Percentiles rank a stretch among this genome's conserved stretches.
These are phyloP conservation scores for Oscheius sp. DNA, from an alignment of 2,888 invertebrate genomes.

Conservation along the genomic window DNA sequence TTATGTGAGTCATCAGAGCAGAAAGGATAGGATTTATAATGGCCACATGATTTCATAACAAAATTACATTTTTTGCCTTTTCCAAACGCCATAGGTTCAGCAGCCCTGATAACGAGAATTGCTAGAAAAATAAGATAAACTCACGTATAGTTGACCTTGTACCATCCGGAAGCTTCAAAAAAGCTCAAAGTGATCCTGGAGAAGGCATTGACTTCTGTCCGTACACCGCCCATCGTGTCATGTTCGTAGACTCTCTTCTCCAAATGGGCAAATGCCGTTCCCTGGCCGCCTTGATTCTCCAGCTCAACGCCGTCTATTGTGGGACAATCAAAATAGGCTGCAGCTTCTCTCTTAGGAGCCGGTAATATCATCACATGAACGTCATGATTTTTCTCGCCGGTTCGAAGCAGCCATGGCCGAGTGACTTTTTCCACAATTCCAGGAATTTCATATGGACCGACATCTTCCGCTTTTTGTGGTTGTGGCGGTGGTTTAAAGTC, in stretches of 20 bases:
- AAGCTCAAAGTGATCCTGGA: slow-evolving; percentile 1
- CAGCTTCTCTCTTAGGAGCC: background rate
- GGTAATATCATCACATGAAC: background rate
- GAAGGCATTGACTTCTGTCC: slow-evolving; percentile 12
- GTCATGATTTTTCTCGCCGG: background rate
- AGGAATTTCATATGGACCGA: slow-evolving; percentile 3
- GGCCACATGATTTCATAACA: background rate
- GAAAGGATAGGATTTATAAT: background rate
- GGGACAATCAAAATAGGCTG: slow-evolving; percentile 1
- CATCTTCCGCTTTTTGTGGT: background rate
- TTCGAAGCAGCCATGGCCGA: background rate
- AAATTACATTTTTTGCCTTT: background rate
- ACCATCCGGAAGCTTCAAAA: slow-evolving; percentile 18
- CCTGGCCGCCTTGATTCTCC: slow-evolving; percentile 17
- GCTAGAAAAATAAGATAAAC: background rate
- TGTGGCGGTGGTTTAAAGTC: background rate
- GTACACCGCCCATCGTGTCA: slow-evolving; percentile 4
- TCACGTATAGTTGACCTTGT: slow-evolving; percentile 3
- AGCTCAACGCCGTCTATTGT: slow-evolving; percentile 6
- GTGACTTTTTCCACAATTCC: slow-evolving; percentile 14
- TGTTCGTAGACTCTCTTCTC: slow-evolving; percentile 20
- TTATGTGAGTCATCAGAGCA: background rate
- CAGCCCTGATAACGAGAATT: background rate
- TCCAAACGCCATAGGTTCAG: slow-evolving; percentile 7
- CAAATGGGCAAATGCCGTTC: background rate